phyloP scores from a whole-genome alignment of 2,888 invertebrate genomes.

The Cerastoderma edule region DNA sequence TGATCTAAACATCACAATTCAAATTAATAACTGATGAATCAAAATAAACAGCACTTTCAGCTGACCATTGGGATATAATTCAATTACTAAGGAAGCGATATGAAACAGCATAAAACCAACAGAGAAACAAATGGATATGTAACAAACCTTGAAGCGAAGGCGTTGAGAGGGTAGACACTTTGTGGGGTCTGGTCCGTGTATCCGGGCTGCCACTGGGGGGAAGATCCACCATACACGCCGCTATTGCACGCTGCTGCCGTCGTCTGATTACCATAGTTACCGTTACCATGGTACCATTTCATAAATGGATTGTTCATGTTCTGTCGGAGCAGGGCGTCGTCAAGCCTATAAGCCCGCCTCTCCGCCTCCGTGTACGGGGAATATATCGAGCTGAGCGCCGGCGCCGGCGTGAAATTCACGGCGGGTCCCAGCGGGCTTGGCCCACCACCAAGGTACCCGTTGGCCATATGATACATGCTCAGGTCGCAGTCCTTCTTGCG shows the following conservation, averaged over 20 bases:
- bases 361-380: slow-evolving; percentile 80
- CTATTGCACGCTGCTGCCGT: slow-evolving; percentile 63
- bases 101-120: too few species aligned
- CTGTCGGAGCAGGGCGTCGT: slow-evolving; percentile 78
- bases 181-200: slow-evolving; percentile 71
- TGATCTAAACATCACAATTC: too few species aligned
- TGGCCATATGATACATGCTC: slow-evolving; percentile 74
- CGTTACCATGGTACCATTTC: slow-evolving; percentile 77
- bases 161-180: slow-evolving; percentile 70
- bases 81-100: too few species aligned
- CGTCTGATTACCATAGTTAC: slow-evolving; percentile 65
- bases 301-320: slow-evolving; percentile 79
- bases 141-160: slow-evolving; percentile 55
- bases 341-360: slow-evolving; percentile 77
- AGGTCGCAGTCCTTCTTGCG: slow-evolving; percentile 78
- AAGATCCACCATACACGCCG: slow-evolving; percentile 62
- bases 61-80: too few species aligned
- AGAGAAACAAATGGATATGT: neutral
- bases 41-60: too few species aligned
- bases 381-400: slow-evolving; percentile 73
- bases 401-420: slow-evolving; percentile 68
- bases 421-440: slow-evolving; percentile 62
- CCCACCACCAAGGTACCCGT: slow-evolving; percentile 67
- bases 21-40: too few species aligned
- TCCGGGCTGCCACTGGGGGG: slow-evolving; percentile 74